phyloP scores from a whole-genome alignment of 2,797 vertebrate genomes.

The Sorex maritimensis region DNA sequence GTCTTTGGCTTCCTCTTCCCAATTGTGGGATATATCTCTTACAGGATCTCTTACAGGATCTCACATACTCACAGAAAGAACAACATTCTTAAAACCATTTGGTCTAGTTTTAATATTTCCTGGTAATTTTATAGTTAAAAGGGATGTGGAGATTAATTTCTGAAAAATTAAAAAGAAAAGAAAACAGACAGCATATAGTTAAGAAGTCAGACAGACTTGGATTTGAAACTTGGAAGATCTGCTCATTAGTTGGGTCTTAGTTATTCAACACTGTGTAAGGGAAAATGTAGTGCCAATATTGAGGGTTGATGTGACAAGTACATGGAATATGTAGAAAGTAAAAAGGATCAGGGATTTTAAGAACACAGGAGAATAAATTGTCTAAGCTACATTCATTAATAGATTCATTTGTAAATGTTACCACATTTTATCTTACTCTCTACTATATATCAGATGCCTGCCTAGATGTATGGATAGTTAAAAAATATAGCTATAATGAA shows the following conservation, averaged over 20 bases:
- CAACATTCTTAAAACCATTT: not conserved
- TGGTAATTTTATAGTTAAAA: not conserved
- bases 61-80: not conserved
- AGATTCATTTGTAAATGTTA: not conserved
- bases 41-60: not conserved
- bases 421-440: not conserved
- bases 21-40: constrained; percentile 1
- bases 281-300: not conserved
- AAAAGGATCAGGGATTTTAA: not conserved
- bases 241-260: not conserved
- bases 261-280: not conserved
- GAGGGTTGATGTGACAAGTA: not conserved
- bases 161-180: constrained; percentile 6
- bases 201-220: not conserved
- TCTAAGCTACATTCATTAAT: not conserved
- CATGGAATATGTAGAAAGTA: not conserved
- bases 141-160: not conserved
- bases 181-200: not conserved
- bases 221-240: not conserved
- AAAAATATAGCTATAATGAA: not conserved
- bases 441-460: not conserved
- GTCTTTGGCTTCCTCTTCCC: not conserved
- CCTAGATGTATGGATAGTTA: not conserved
- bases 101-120: not conserved
- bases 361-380: not conserved